Percentiles rank a stretch among this genome's conserved stretches.
phyloP scores from a whole-genome alignment of 2,888 invertebrate species.

The Abrostola triplasia region DNA sequence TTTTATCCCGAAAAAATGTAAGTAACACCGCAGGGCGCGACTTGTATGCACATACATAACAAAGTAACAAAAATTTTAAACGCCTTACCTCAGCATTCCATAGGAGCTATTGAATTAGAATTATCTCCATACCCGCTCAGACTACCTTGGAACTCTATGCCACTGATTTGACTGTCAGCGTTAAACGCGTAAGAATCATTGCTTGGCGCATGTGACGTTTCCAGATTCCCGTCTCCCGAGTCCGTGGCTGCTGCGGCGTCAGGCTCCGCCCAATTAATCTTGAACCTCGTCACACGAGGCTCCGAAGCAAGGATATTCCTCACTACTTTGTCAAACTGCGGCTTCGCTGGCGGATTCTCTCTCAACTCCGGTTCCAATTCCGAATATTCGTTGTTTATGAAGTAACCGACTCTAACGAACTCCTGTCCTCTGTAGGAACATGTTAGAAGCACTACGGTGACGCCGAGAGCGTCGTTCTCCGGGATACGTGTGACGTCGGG shows the following conservation, averaged over 20 bases:
- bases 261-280: conserved; percentile 98
- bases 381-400: conserved; percentile 98
- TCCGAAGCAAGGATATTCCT: conserved; percentile 95
- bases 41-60: too few species aligned
- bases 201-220: conserved; percentile 74
- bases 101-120: conserved; percentile 90
- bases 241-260: conserved; percentile 78
- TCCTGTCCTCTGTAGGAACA: conserved; percentile 97
- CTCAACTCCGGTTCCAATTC: conserved; percentile 96
- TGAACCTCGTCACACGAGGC: conserved; percentile 97
- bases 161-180: conserved; percentile 83
- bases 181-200: conserved; percentile 83
- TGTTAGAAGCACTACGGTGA: conserved; percentile 98
- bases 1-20: too few species aligned
- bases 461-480: conserved; percentile 98
- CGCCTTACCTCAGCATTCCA: conserved; percentile 88
- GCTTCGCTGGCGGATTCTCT: conserved; percentile 97
- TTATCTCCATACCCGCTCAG: conserved; percentile 88
- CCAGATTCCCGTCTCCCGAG: conserved; percentile 77
- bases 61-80: too few species aligned
- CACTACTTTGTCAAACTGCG: conserved; percentile 97
- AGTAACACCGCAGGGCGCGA: too few species aligned
- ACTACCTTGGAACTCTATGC: conserved; percentile 80
- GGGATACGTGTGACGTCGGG: conserved; percentile 98
- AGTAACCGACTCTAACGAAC: conserved; percentile 99